Conservation (phyloP, 2,888 invertebrate genomes). For the Hemaris fuciformis region DNA sequence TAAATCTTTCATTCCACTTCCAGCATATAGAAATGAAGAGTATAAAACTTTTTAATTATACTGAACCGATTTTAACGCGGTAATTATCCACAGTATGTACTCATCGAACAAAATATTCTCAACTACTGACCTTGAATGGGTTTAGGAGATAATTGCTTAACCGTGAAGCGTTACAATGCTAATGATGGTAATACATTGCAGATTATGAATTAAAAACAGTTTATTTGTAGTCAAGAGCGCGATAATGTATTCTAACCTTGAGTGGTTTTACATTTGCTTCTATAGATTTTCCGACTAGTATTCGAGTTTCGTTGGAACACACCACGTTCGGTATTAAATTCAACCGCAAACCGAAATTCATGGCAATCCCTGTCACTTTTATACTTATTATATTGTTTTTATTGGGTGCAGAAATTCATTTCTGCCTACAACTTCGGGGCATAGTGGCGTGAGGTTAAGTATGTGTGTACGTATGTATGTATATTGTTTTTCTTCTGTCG, state of each 20-base stretch:
- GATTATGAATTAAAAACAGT: not conserved
- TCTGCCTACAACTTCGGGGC: no score
- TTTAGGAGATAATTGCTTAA: not conserved
- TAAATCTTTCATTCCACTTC: no score
- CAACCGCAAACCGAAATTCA: no score
- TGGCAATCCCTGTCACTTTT: no score
- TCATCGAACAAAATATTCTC: not conserved
- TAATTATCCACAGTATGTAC: not conserved
- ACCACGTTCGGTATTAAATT: no score
- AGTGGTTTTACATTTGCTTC: not conserved
- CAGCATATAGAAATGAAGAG: no score
- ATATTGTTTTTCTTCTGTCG: no score
- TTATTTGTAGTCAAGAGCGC: not conserved
- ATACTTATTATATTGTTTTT: no score
- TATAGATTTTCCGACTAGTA: not conserved
- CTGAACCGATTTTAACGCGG: not conserved
- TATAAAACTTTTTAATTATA: not conserved
- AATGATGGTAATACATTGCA: conserved; percentile 2
- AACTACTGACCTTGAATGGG: not conserved
- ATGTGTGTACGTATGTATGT: no score
- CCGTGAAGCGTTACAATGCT: conserved; percentile 1
- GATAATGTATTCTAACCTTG: not conserved
- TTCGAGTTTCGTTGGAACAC: no score
- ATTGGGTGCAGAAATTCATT: no score
- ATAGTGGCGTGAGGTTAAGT: no score